These are phyloP conservation scores for Pseudanteris insignis DNA, from an alignment of 2,888 invertebrate species.

Conservation along the genomic window DNA sequence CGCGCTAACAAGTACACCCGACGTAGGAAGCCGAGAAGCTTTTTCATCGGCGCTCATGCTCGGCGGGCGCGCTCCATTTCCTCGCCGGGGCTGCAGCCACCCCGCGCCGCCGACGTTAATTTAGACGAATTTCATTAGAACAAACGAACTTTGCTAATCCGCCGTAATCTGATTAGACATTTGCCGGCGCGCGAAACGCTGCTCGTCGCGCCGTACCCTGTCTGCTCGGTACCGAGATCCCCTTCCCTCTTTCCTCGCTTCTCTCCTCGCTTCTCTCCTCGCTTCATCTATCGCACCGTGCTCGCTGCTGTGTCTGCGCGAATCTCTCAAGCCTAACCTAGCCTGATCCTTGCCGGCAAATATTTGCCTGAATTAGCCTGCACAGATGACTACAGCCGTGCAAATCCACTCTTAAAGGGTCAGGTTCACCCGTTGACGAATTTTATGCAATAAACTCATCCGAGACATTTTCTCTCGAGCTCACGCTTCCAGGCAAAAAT, in stretches of 20 bases:
- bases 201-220: constrained; percentile 41
- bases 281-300: constrained; percentile 17
- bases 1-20: constrained; percentile 42
- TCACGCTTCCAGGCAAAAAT: not conserved
- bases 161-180: constrained; percentile 66
- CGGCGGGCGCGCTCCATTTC: constrained; percentile 41
- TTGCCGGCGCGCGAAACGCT: constrained; percentile 60
- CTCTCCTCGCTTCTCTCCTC: constrained; percentile 24
- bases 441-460: constrained; percentile 35
- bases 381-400: constrained; percentile 48
- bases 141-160: constrained; percentile 67
- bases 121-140: constrained; percentile 67
- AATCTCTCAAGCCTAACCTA: constrained; percentile 49
- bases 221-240: too few species aligned
- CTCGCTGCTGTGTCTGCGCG: constrained; percentile 48
- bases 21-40: constrained; percentile 44
- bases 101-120: constrained; percentile 62
- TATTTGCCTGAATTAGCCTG: constrained; percentile 62
- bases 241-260: constrained; percentile 12
- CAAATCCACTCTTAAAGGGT: constrained; percentile 42
- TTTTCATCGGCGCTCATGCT: constrained; percentile 39
- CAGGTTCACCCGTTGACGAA: constrained; percentile 34
- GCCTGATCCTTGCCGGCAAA: constrained; percentile 61
- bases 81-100: constrained; percentile 42
- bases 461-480: constrained; percentile 1